Conservation (phyloP, 1,140 invertebrate species). For the Zelostemma sp. region DNA sequence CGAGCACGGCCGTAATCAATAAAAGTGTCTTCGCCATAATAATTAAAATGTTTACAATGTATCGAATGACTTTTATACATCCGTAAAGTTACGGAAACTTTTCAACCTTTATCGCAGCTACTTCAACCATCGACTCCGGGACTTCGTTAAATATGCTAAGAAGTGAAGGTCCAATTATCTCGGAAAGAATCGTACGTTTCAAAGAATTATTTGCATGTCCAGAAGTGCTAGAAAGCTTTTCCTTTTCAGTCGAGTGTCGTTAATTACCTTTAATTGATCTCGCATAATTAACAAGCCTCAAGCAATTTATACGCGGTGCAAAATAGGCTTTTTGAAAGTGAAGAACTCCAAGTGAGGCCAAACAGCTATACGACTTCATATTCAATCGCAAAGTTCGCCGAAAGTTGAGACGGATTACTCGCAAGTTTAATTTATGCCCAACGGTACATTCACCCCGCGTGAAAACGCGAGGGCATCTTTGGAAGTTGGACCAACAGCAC, state of each 20-base stretch:
- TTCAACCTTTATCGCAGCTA: no score
- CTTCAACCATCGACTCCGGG: no score
- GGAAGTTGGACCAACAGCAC: conserved; percentile 37
- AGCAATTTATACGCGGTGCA: no score
- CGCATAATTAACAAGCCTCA: no score
- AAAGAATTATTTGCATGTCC: no score
- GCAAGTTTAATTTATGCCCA: conserved; percentile 50
- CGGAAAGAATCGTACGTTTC: no score
- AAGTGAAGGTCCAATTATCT: no score
- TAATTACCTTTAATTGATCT: no score
- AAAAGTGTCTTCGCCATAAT: conserved; percentile 29
- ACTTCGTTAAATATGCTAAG: no score
- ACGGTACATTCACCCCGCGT: conserved; percentile 42
- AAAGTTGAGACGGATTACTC: conserved; percentile 49
- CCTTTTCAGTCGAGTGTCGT: no score
- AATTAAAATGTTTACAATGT: conserved; percentile 34
- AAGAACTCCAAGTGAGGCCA: conserved; percentile 44
- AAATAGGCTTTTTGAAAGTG: conserved; percentile 15
- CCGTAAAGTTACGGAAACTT: no score
- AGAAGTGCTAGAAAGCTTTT: no score
- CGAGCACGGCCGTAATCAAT: conserved; percentile 33
- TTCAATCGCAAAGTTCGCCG: conserved; percentile 49
- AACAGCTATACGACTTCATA: conserved; percentile 49
- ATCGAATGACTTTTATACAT: conserved; percentile 4
- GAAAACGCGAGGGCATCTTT: conserved; percentile 45